Conservation (phyloP, 2,888 invertebrate species). For the Eumerus sabulonum region DNA sequence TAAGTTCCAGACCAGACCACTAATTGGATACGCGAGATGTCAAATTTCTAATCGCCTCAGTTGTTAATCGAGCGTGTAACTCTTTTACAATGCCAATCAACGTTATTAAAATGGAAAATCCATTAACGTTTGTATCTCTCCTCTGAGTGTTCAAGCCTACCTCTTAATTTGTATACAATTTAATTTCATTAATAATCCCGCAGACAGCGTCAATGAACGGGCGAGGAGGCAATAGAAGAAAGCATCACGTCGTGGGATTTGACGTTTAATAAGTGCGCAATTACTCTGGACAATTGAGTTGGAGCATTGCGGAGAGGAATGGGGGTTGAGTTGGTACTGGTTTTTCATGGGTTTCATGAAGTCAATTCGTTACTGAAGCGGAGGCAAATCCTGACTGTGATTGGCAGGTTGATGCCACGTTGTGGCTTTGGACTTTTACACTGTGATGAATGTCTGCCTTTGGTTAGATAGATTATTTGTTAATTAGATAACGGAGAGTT, state of each 20-base stretch:
- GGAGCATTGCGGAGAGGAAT: not conserved
- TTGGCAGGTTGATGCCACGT: constrained; percentile 74
- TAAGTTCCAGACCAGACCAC: constrained; percentile 30
- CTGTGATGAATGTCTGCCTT: constrained; percentile 39
- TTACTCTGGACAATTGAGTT: constrained; percentile 57
- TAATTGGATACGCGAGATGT: constrained; percentile 38
- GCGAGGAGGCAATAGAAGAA: constrained; percentile 39
- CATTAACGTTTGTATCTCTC: constrained; percentile 52
- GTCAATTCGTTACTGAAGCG: not conserved
- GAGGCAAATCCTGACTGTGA: constrained; percentile 71
- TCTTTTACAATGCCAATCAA: constrained; percentile 60
- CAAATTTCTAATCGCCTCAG: constrained; percentile 56
- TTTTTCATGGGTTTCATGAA: constrained; percentile 11
- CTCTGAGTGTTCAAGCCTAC: not conserved
- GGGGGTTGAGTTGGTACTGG: not conserved
- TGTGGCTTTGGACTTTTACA: constrained; percentile 46
- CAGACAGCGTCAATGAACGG: constrained; percentile 35
- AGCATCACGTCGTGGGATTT: constrained; percentile 23
- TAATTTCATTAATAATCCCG: constrained; percentile 68
- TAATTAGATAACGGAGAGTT: too few relatives aligned
- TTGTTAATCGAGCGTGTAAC: constrained; percentile 60
- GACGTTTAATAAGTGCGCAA: constrained; percentile 55
- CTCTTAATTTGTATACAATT: constrained; percentile 47
- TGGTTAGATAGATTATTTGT: not conserved
- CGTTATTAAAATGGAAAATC: constrained; percentile 49